These are phyloP conservation scores for Eucidaris tribuloides DNA, from an alignment of 35 echinoderm and acorn worm species.

Conservation along the genomic window DNA sequence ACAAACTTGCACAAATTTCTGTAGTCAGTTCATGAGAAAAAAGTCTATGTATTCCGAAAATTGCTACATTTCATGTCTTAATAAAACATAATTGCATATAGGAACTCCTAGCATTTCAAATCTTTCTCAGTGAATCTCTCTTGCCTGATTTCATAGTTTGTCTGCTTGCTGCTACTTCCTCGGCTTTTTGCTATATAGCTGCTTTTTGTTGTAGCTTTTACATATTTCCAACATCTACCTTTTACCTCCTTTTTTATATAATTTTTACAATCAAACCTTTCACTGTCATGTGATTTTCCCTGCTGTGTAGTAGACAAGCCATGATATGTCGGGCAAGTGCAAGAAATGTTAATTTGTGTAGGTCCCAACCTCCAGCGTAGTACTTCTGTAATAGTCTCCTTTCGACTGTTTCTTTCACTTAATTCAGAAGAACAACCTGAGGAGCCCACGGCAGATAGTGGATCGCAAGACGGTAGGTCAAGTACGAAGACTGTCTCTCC, in stretches of 20 bases:
- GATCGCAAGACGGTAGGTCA: constrained; percentile 43
- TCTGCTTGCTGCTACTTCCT: not conserved
- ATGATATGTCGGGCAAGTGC: constrained; percentile 69
- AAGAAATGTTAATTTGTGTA: constrained; percentile 33
- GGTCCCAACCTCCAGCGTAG: constrained; percentile 53
- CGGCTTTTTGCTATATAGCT: not conserved
- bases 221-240: not conserved
- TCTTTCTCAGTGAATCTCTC: not conserved
- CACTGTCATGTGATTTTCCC: not conserved
- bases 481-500: constrained; percentile 11
- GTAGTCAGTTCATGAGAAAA: too few species aligned
- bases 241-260: not conserved
- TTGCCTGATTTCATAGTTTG: constrained; percentile 14
- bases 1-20: too few species aligned
- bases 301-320: constrained; percentile 57
- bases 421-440: constrained; percentile 61
- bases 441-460: constrained; percentile 38
- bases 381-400: constrained; percentile 70
- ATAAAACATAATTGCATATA: not conserved
- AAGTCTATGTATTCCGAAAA: too few species aligned
- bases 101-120: too few species aligned
- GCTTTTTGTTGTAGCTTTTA: not conserved
- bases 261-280: not conserved
- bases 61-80: too few species aligned
- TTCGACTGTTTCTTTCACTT: constrained; percentile 53